A percentile compares a stretch with the other conserved stretches of the same genome.
Evolutionary conservation across 2,797 vertebrate species (phyloP).

Genomic region (Ctenopoma multispine): DNA sequence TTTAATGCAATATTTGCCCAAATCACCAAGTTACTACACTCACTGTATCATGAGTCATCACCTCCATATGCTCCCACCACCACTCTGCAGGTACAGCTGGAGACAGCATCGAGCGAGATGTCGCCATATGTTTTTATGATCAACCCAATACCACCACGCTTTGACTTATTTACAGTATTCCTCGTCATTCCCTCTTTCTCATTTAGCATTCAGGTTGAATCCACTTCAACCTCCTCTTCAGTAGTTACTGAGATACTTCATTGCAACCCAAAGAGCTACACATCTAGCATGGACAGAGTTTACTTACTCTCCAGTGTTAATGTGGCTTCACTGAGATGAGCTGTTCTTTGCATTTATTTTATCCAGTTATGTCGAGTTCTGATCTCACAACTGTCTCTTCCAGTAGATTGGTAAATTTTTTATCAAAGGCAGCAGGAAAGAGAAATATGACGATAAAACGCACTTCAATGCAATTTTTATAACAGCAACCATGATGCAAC

Average conservation of each 20-base stretch:
- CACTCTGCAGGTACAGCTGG: slow-evolving; percentile 68
- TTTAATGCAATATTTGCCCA: slow-evolving; percentile 27
- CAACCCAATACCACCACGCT: slow-evolving; percentile 18
- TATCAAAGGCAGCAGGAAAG: slow-evolving; percentile 26
- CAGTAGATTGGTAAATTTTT: slow-evolving; percentile 11
- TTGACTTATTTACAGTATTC: slow-evolving; percentile 46
- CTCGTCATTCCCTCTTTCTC: slow-evolving; percentile 10
- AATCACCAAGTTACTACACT: slow-evolving; percentile 20
- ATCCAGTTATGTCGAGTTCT: neutral
- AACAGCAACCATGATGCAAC: slow-evolving; percentile 45
- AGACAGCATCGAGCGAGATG: slow-evolving; percentile 46
- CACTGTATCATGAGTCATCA: slow-evolving; percentile 45
- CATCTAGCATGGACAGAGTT: no score
- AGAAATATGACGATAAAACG: slow-evolving; percentile 32
- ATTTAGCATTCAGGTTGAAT: neutral
- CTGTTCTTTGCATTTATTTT: slow-evolving; percentile 4
- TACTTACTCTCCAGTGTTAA: neutral
- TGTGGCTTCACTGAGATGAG: neutral
- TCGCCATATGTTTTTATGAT: slow-evolving; percentile 51
- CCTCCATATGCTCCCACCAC: slow-evolving; percentile 15
- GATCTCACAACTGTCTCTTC: slow-evolving; percentile 5
- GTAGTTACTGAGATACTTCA: no score
- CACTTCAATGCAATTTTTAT: slow-evolving; percentile 28
- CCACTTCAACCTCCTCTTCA: no score
- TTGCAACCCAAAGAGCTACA: no score